Evolutionary conservation across 2,888 invertebrate genomes (phyloP).

Genomic region (Sesamia inferens): DNA sequence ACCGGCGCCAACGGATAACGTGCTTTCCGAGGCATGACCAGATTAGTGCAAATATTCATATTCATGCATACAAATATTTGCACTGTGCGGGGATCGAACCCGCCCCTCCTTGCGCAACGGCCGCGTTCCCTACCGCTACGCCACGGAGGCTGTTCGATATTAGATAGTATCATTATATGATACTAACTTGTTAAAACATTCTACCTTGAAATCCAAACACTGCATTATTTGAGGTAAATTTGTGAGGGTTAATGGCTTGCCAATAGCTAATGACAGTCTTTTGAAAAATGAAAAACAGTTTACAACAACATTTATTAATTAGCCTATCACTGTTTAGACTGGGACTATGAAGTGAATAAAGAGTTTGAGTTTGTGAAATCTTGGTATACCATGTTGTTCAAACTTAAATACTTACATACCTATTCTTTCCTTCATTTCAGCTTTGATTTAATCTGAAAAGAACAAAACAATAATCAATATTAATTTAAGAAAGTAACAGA

Average conservation of each 20-base stretch:
- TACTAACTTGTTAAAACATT: not conserved
- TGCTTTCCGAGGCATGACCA: too few relatives aligned
- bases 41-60: too few relatives aligned
- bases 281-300: not conserved
- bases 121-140: too few relatives aligned
- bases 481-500: not conserved
- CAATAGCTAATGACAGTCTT: not conserved
- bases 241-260: not conserved
- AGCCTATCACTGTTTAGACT: not conserved
- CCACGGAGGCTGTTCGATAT: too few relatives aligned
- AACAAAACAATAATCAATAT: constrained; percentile 34
- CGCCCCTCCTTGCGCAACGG: too few relatives aligned
- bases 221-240: not conserved
- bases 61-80: too few relatives aligned
- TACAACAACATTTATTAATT: too few relatives aligned
- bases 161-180: too few relatives aligned
- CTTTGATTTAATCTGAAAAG: constrained; percentile 78
- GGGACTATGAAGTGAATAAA: not conserved
- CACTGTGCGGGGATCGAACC: too few relatives aligned
- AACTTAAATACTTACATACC: constrained; percentile 67
- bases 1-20: too few relatives aligned
- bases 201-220: not conserved
- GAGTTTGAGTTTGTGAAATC: not conserved
- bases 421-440: constrained; percentile 84
- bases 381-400: not conserved